A percentile compares a stretch with the other conserved stretches of the same genome.
Evolutionary conservation across 2,113 vertebrate genomes (phyloP).

Genomic region (Sterna hirundo): DNA sequence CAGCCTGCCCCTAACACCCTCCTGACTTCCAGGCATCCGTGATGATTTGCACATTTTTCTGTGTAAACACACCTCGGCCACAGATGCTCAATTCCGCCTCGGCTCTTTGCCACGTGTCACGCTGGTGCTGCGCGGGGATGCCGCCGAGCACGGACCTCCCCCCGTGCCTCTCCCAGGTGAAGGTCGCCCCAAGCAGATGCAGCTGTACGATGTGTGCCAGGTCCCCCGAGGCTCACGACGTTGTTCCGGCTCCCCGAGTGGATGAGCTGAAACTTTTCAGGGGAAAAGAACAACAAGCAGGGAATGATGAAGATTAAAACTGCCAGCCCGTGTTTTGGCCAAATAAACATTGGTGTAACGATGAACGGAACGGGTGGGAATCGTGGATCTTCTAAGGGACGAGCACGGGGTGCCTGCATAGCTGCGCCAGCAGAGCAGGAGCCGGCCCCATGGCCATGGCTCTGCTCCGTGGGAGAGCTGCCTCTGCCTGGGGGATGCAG

Average conservation of each 20-base stretch:
- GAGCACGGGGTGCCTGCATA: neutral
- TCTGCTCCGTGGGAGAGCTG: neutral
- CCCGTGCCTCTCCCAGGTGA: neutral
- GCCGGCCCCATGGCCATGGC: rapidly evolving
- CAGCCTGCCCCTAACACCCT: neutral
- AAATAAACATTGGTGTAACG: neutral
- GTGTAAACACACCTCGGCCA: neutral
- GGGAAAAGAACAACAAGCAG: neutral
- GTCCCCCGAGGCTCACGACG: rapidly evolving
- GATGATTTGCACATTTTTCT: neutral
- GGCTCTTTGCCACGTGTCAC: neutral
- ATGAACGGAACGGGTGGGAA: neutral
- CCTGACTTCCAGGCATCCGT: neutral
- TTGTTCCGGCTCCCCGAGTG: neutral
- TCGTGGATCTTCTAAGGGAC: neutral
- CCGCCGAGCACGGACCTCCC: rapidly evolving
- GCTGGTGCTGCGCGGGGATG: neutral
- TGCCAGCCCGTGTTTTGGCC: neutral
- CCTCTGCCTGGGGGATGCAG: neutral
- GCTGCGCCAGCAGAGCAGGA: neutral
- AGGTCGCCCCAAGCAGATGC: neutral
- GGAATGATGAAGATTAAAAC: neutral
- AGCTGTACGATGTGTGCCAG: neutral
- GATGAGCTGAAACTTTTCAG: neutral
- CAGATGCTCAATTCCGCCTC: neutral